phyloP scores from a whole-genome alignment of 2,888 invertebrate species.

The Elgonia sp. region DNA sequence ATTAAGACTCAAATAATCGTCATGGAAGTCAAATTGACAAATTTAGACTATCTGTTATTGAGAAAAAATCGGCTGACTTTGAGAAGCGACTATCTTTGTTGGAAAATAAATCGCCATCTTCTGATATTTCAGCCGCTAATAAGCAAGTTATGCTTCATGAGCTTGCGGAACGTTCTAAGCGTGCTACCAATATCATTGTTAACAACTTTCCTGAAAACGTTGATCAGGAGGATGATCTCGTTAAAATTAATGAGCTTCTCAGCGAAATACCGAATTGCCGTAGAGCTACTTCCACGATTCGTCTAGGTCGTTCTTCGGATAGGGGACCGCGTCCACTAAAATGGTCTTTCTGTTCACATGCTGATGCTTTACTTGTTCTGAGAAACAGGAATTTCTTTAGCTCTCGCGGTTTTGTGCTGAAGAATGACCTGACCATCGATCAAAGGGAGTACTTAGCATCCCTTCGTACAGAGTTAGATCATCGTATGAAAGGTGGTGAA shows the following conservation, averaged over 20 bases:
- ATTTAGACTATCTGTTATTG: too few species aligned
- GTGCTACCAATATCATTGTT: not conserved
- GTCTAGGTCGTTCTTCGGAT: not conserved
- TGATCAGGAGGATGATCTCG: not conserved
- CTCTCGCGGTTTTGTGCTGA: not conserved
- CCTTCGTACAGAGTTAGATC: not conserved
- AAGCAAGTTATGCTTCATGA: too few species aligned
- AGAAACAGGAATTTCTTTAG: too few species aligned
- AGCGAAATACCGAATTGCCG: too few species aligned
- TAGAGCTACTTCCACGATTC: too few species aligned
- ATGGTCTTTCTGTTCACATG: not conserved
- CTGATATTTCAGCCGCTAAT: too few species aligned
- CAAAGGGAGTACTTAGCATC: not conserved
- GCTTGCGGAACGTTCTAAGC: not conserved
- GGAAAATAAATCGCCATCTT: too few species aligned
- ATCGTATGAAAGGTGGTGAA: not conserved
- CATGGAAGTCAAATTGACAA: too few species aligned
- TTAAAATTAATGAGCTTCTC: not conserved
- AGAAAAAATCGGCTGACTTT: too few species aligned
- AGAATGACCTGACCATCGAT: not conserved
- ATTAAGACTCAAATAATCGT: too few species aligned
- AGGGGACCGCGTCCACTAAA: not conserved
- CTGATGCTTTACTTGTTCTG: too few species aligned
- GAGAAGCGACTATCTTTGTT: not conserved
- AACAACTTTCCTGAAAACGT: not conserved